Conservation (phyloP, 2,113 vertebrate species). For the Epinephelus moara region DNA sequence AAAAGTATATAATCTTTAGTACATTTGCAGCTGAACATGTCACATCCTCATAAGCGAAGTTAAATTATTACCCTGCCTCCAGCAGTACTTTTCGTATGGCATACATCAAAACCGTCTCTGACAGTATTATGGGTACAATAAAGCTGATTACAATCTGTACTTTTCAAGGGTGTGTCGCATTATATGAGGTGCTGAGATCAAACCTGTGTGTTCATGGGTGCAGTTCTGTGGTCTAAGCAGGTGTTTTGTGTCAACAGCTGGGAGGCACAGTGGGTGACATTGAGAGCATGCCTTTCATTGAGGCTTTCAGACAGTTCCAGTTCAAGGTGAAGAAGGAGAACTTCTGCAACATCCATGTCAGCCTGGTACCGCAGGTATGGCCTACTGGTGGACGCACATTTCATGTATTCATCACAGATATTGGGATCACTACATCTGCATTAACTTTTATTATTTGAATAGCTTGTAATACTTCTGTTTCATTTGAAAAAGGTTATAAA, state of each 20-base stretch:
- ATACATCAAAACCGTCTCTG: slow-evolving; percentile 28
- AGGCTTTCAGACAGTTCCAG: slow-evolving; percentile 98
- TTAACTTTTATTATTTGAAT: too few relatives aligned
- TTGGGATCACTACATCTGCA: background rate
- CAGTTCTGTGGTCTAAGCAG: slow-evolving; percentile 20
- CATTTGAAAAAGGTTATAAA: background rate
- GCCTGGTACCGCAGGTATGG: slow-evolving; percentile 94
- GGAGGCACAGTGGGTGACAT: slow-evolving; percentile 97
- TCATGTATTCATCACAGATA: background rate
- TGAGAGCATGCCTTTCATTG: slow-evolving; percentile 98
- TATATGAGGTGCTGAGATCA: background rate
- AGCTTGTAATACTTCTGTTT: background rate
- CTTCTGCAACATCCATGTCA: slow-evolving; percentile 98
- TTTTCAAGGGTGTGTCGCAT: background rate
- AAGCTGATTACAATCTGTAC: slow-evolving; percentile 3
- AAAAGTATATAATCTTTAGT: slow-evolving; percentile 16
- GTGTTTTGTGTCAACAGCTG: slow-evolving; percentile 83
- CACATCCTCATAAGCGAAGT: background rate
- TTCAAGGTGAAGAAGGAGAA: slow-evolving; percentile 97
- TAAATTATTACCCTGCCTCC: slow-evolving; percentile 4
- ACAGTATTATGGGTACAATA: slow-evolving; percentile 9
- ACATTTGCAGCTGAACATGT: slow-evolving; percentile 19
- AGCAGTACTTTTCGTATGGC: slow-evolving; percentile 14
- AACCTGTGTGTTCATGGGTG: slow-evolving; percentile 13
- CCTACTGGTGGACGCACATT: background rate